Evolutionary conservation across 2,888 invertebrate species (phyloP), one percentile per base, ranked within the genome.

Genomic region (Eupithecia inturbata): DNA sequence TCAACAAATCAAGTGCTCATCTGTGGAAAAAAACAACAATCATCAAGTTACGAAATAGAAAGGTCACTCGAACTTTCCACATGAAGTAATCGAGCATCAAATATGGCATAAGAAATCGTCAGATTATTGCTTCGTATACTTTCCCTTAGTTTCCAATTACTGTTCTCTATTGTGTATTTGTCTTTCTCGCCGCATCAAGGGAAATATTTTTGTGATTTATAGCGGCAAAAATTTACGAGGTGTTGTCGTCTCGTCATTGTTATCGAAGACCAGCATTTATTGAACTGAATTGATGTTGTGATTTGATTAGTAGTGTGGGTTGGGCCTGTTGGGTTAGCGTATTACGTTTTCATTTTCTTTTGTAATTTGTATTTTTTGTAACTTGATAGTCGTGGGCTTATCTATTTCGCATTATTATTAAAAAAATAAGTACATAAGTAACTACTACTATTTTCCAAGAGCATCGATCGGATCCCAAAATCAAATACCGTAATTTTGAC

Each of bases 61-160:
- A 77, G 80, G 77, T 80, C 80, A 77, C 68, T 72, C n/a, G 28
- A 67, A 78, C 79, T 79, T 79, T 78, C 78, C 77, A 79, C 72
- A 71, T 70, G 67, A 74, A 77, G 74, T 78, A 76, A 79, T 73
- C 70, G 73, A 70, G 69, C 76, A 76, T 77, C 79, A 73, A 79
- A 76, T 77, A 76, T 72, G 71, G 76, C 71, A 75, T 73, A 75
- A 73, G 76, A 78, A 74, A 75, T 74, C 69, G 60, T 62, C 71
- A n/a, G 72, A 63, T 72, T 68, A 78, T 78, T 78, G 79, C 77
- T 73, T 69, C 71, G 60, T 77, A 78, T 69, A 79, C 80, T 80
- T 80, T 80, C 80, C 79, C 80, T 80, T 78, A 73, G 78, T 79
- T 78, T 78, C 80, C 80, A 80, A 80, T 80, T 80, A 79, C 74